Percentiles rank a stretch among this genome's conserved stretches.
Evolutionary conservation across 2,113 vertebrate genomes (phyloP).

Genomic region (Eptesicus fuscus): DNA sequence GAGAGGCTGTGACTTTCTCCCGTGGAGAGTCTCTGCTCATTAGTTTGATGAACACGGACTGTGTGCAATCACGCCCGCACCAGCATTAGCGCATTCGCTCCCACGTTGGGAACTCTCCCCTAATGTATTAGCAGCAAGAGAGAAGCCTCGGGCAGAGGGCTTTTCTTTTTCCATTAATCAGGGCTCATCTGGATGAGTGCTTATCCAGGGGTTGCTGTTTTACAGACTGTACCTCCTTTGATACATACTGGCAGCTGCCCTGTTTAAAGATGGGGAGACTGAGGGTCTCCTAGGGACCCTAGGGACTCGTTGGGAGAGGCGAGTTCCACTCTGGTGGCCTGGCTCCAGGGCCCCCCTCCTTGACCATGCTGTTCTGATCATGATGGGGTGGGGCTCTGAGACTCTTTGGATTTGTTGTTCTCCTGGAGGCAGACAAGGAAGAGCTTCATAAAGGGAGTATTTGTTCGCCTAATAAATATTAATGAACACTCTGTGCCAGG

Average conservation of each 20-base stretch:
- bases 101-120: not conserved
- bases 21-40: not conserved
- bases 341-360: not conserved
- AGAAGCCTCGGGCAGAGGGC: not conserved
- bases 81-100: not conserved
- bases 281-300: not conserved
- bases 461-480: not conserved
- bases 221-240: not conserved
- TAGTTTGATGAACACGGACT: not conserved
- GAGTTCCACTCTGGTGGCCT: not conserved
- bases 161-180: not conserved
- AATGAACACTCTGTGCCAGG: not conserved
- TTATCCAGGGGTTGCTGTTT: not conserved
- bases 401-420: not conserved
- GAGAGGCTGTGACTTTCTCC: not conserved
- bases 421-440: not conserved
- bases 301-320: accelerated
- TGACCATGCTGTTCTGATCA: not conserved
- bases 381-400: not conserved
- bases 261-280: not conserved
- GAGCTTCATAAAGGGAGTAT: not conserved
- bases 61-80: accelerated
- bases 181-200: not conserved
- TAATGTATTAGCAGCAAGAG: not conserved
- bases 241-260: not conserved